phyloP scores from a whole-genome alignment of 2,888 invertebrate genomes.

The Aproaerema taeniolella region DNA sequence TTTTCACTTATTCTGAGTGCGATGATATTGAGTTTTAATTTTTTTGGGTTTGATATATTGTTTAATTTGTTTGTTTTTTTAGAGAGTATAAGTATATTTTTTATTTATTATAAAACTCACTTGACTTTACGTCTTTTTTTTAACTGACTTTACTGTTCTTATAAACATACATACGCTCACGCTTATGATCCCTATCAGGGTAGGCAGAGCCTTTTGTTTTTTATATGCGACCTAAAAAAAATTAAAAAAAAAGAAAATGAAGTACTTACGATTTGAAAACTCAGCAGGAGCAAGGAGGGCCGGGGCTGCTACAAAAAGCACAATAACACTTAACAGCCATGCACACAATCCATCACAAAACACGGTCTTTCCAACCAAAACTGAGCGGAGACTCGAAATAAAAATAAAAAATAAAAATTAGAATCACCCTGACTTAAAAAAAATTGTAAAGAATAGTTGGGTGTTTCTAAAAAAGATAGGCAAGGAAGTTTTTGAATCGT shows the following conservation, averaged over 20 bases:
- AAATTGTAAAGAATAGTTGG: slow-evolving; percentile 16
- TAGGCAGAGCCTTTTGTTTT: no score
- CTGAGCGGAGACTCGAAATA: background rate
- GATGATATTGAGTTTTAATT: slow-evolving; percentile 7
- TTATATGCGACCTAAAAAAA: no score
- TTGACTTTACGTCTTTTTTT: no score
- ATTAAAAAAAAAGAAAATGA: background rate
- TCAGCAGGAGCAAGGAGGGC: slow-evolving; percentile 45
- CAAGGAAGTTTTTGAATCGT: no score
- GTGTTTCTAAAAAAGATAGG: no score
- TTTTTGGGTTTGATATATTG: background rate
- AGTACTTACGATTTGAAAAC: slow-evolving; percentile 34
- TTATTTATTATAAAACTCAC: background rate
- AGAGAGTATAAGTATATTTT: background rate
- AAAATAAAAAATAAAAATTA: no score
- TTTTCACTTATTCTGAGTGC: slow-evolving; percentile 7
- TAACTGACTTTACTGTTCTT: no score
- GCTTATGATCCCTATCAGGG: no score
- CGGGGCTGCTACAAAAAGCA: slow-evolving; percentile 55
- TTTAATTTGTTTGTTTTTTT: background rate
- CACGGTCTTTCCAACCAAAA: slow-evolving; percentile 9
- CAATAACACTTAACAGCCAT: slow-evolving; percentile 62
- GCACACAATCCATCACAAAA: slow-evolving; percentile 65
- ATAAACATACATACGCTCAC: no score
- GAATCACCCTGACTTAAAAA: background rate